These are phyloP conservation scores for Strigamia crassipes DNA, from an alignment of 2,888 invertebrate species.

Conservation along the genomic window DNA sequence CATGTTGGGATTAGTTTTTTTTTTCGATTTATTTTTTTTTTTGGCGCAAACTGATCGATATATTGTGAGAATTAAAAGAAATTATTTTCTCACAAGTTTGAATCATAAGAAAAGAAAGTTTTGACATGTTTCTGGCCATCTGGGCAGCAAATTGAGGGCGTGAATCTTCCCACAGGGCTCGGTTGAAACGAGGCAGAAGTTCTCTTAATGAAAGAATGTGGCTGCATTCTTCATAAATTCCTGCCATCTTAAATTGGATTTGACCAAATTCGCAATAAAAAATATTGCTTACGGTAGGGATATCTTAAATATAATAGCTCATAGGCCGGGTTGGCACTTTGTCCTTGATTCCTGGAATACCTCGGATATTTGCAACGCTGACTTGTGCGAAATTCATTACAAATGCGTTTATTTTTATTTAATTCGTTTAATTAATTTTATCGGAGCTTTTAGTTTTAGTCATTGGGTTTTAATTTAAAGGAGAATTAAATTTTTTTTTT, in stretches of 20 bases:
- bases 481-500: not conserved
- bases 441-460: not conserved
- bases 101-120: not conserved
- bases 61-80: too few species aligned
- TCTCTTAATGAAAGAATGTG: slow-evolving; percentile 29
- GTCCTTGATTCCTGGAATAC: not conserved
- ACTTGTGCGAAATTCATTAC: too few species aligned
- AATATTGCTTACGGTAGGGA: not conserved
- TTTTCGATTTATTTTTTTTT: too few species aligned
- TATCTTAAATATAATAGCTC: not conserved
- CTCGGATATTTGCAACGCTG: not conserved
- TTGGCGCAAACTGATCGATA: too few species aligned
- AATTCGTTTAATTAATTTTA: not conserved
- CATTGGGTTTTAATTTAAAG: not conserved
- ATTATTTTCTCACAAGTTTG: not conserved
- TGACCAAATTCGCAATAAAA: slow-evolving; percentile 3
- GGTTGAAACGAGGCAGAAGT: slow-evolving; percentile 21
- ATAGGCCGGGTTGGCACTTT: not conserved
- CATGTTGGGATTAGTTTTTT: too few species aligned
- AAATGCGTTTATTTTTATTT: too few species aligned
- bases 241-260: slow-evolving; percentile 9
- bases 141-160: slow-evolving; percentile 7
- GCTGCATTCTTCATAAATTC: slow-evolving; percentile 35
- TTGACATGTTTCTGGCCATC: slow-evolving; percentile 11
- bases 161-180: not conserved